phyloP scores from a whole-genome alignment of 2,888 invertebrate species.

The Dimorphilus gyrociliatus region DNA sequence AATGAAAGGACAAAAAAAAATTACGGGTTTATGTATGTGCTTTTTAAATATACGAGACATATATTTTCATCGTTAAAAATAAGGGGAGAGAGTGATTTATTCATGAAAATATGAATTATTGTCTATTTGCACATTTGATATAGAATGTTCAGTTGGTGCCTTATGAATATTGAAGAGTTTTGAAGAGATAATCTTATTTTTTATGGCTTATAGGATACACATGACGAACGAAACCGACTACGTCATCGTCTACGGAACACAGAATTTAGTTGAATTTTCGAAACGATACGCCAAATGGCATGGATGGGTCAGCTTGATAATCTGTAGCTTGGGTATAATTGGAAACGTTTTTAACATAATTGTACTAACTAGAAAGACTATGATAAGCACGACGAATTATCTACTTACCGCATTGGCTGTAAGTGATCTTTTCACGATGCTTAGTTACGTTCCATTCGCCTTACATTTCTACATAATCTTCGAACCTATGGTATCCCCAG shows the following conservation, averaged over 20 bases:
- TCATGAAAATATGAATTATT: too few species aligned
- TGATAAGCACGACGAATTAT: conserved; percentile 72
- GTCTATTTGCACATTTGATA: too few species aligned
- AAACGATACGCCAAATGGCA: conserved; percentile 44
- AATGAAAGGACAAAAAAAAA: too few species aligned
- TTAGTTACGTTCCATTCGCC: conserved; percentile 74
- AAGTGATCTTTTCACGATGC: conserved; percentile 71
- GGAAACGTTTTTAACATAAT: conserved; percentile 84
- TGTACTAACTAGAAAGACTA: conserved; percentile 60
- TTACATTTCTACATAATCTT: conserved; percentile 44
- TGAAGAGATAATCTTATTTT: too few species aligned
- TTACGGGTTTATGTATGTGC: too few species aligned
- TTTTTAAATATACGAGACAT: too few species aligned
- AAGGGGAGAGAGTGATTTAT: too few species aligned
- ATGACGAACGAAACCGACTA: conserved; percentile 1
- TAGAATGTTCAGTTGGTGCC: too few species aligned
- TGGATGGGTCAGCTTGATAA: conserved; percentile 65
- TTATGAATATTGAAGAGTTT: too few species aligned
- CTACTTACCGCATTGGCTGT: conserved; percentile 68
- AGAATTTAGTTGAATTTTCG: conserved; percentile 12
- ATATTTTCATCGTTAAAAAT: too few species aligned
- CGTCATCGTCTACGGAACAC: conserved; percentile 1
- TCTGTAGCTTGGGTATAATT: conserved; percentile 73
- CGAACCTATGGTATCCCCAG: conserved; percentile 13
- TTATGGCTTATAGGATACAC: too few species aligned